These are phyloP conservation scores for Arctopsyche grandis DNA, from an alignment of 1,140 invertebrate species.

Conservation along the genomic window DNA sequence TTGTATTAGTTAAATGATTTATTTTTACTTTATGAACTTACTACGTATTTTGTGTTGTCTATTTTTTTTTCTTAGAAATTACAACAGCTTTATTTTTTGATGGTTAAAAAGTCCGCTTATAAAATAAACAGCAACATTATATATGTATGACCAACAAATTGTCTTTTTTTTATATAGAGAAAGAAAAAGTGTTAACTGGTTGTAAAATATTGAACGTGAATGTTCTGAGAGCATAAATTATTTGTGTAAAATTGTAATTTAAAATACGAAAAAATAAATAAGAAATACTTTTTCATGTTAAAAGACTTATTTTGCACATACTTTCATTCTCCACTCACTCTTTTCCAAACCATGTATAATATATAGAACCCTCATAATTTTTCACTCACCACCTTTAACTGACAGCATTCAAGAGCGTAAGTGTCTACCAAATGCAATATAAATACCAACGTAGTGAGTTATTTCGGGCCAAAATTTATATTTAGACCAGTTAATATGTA, in stretches of 20 bases:
- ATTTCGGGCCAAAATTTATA: background rate
- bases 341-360: background rate
- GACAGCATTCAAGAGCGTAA: no score
- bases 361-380: background rate
- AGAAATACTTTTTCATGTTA: conserved; percentile 52
- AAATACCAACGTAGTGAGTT: background rate
- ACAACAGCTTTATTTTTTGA: no score
- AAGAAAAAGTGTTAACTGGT: conserved; percentile 26
- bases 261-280: conserved; percentile 52
- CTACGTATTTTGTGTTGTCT: no score
- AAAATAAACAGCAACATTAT: background rate
- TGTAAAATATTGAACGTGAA: conserved; percentile 44
- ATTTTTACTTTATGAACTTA: no score
- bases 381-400: no score
- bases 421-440: no score
- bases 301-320: conserved; percentile 7
- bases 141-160: conserved; percentile 42
- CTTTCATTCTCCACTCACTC: background rate
- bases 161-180: conserved; percentile 27
- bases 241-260: conserved; percentile 53
- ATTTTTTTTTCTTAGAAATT: no score
- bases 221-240: conserved; percentile 40
- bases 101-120: background rate
- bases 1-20: no score
- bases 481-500: background rate